Evolutionary conservation across 2,113 vertebrate genomes (phyloP), one percentile per base, ranked within the genome.

Genomic region (Strix uralensis): DNA sequence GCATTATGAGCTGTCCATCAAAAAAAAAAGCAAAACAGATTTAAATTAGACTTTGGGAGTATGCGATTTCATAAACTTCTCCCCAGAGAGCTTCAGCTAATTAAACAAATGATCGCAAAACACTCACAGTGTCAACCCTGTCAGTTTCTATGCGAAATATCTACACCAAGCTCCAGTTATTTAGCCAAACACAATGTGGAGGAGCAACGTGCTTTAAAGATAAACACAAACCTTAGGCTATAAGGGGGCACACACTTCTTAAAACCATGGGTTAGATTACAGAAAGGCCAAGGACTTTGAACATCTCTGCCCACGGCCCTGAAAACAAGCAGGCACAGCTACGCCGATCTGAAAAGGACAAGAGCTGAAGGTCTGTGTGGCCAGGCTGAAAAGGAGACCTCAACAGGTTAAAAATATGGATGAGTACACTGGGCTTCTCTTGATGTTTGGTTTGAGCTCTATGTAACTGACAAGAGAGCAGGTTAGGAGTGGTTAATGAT

Each of bases 71-170:
- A 95, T 93, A 94, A 97, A 95, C 82, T 91, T 95, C 92, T 97
- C 97, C 95, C 97, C 89, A 88, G 90, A 97, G 97, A 97, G 86
- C 93, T 97, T 90, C 92, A 96, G 95, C 89, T 97, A 98, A 98
- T 98, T 98, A 98, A 98, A 98, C 94, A 97, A 98, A 98, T 96
- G 91, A 98, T 96, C 96, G 96, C 89, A 97, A 97, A 98, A 98
- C 91, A 96, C 75, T 78, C 86, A 81, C 49, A 66, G 81, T 96
- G 94, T 97, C 97, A 96, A 88, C 69, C 66, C 82, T 88, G 87
- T 92, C 86, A 93, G 91, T 88, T 97, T 85, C 59, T 26, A 92
- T 11, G 32, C 27, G 3, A 86, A 93, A 75, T 61, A 96, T 36
- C 81, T 86, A 80, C 94, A 91, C 59, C 75, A 92, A 94, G 71